Evolutionary conservation across 2,888 invertebrate genomes (phyloP), one percentile per base, ranked within the genome.

Genomic region (Drosophila basisetae): DNA sequence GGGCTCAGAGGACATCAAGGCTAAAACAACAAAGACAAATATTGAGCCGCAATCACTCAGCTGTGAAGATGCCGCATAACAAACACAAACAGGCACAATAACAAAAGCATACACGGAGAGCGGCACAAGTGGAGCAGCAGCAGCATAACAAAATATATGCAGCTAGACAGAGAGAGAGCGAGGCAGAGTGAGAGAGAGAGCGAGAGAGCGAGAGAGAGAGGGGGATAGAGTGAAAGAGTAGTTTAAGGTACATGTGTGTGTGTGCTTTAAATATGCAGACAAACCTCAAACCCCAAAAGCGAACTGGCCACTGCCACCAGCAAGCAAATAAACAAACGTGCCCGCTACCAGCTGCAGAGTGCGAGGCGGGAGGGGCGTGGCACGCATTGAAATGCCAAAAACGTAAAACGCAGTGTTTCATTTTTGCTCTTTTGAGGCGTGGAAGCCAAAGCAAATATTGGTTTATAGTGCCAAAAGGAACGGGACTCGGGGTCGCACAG

Each of bases 341-440:
- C 73, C 68, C 52, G 39, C 60, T 56, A 67, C 60, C 80, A 74
- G 68, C 61, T 73, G 69, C 47, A 25, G 47, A 28, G 25, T 22
- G 28, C 16, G 22, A 11, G 25, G 11, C 18, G 5, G 11, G 37
- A 22, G 49, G 58, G 69, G 82, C 64, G 82, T 73, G 73, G 54
- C 63, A 74, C 59, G 67, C 86, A 89, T 87, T 87, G 78, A 82
- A 87, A 87, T 90, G 87, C 87, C 89, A 87, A 82, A 89, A 84
- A 80, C 88, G 89, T 90, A 76, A 73, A 82, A 61, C 55, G 68
- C 81, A 78, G 70, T 70, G 78, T 84, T 82, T 74, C 75, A 82
- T 71, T 78, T 82, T 73, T 80, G 72, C 72, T 80, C 77, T 76
- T 83, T 80, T 77, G 74, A 72, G 74, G 74, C 71, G 68, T 82